Percentiles rank a stretch among this genome's conserved stretches.
phyloP scores from a whole-genome alignment of 2,888 invertebrate species.

The Lepidonotus clava region DNA sequence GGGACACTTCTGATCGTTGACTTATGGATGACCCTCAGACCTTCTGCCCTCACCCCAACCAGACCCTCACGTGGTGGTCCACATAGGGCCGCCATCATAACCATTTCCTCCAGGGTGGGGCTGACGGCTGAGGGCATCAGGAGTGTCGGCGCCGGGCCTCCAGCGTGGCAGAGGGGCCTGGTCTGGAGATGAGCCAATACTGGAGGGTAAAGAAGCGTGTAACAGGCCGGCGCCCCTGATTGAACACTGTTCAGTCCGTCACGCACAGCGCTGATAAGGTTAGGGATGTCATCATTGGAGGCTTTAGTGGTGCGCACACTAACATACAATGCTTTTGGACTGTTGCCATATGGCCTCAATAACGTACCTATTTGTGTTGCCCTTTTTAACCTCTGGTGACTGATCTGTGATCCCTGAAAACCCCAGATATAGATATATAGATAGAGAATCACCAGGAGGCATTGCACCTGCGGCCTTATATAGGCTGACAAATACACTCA shows the following conservation, averaged over 20 bases:
- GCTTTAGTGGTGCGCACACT: background rate
- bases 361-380: background rate
- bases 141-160: background rate
- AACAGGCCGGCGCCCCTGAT: background rate
- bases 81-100: slow-evolving; percentile 14
- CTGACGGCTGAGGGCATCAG: background rate
- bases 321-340: background rate
- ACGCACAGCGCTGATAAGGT: background rate
- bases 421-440: too few relatives aligned
- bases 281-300: slow-evolving; percentile 2
- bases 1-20: background rate
- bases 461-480: too few relatives aligned
- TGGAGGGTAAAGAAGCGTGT: slow-evolving; percentile 4
- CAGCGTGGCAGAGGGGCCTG: background rate
- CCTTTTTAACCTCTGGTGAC: too few relatives aligned
- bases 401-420: too few relatives aligned
- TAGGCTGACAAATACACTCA: too few relatives aligned
- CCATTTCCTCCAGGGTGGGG: too few relatives aligned
- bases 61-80: background rate
- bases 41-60: background rate
- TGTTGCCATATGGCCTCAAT: slow-evolving; percentile 18
- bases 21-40: background rate
- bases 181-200: slow-evolving; percentile 3
- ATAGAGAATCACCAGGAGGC: too few relatives aligned
- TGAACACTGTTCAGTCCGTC: slow-evolving; percentile 12